Evolutionary conservation across 2,113 vertebrate species (phyloP), one percentile per base, ranked within the genome.

Genomic region (Burhinus oedicnemus): DNA sequence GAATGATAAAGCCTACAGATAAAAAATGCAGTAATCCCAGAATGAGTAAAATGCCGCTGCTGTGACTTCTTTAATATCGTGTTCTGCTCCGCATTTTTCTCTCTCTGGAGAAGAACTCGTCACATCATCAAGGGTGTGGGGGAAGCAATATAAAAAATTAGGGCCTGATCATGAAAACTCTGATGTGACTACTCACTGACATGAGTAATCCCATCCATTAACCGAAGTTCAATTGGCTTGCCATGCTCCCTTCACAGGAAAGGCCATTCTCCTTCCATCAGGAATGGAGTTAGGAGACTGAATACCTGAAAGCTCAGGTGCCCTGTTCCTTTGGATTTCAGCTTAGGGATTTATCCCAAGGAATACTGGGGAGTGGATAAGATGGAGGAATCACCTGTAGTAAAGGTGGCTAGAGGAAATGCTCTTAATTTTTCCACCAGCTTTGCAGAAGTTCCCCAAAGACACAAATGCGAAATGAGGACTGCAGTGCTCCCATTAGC

Each of bases 161-260:
- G 32, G 36, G 42, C 27, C 61, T 89, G 72, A 84, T 94, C 40
- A 79, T 94, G 68, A 91, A 83, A 95, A 88, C 20, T 80, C n/a
- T 92, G 34, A 54, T 84, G 14, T 85, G 83, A 90, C 42, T 90
- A 93, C 83, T 87, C 69, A 82, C 30, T 55, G 34, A 54, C 32
- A 68, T 65, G 40, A 95, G 57, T 87, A 96, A 95, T 76, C 32
- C 36, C 65, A 82, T 47, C 77, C 60, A 51, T 57, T 71, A 69
- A 87, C 29, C 0, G 2, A 87, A 85, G 32, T 61, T 90, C 77
- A 62, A 10, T 84, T 64, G 45, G 3, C 44, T 89, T 79, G 55
- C 32, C 42, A 61, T 18, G 54, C 3, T 65, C 21, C 12, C 5
- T 49, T 45, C 29, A 58, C 17, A 47, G 40, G 45, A 89, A 91